Conservation (phyloP, 1,140 invertebrate genomes). For the Panagrolaimus sp. region DNA sequence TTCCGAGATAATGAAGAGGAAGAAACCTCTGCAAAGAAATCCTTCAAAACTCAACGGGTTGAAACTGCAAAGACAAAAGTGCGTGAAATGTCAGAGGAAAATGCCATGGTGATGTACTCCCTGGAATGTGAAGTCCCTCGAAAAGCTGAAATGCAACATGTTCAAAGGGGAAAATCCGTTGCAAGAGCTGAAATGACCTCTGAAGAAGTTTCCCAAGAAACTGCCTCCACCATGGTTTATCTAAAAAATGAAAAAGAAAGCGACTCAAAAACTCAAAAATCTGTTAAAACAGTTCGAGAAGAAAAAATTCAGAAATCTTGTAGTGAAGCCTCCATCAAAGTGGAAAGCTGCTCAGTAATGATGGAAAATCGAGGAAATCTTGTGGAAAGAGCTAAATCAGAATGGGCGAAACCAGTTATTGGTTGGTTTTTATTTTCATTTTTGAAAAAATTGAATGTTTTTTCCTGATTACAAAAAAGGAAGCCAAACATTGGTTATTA, state of each 20-base stretch:
- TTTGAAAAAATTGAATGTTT: constrained; percentile 10
- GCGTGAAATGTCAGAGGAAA: constrained; percentile 7
- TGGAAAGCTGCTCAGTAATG: constrained; percentile 43
- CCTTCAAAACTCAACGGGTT: constrained; percentile 1
- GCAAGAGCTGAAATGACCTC: neutral
- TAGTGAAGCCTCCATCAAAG: constrained; percentile 13
- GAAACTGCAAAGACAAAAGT: neutral
- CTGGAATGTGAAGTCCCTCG: constrained; percentile 13
- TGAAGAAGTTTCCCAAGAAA: constrained; percentile 8
- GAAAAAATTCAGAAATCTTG: neutral
- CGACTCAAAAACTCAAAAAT: constrained; percentile 15
- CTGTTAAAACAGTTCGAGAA: neutral
- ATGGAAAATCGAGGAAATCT: constrained; percentile 43
- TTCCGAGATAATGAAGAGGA: constrained; percentile 11
- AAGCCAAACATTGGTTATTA: no score
- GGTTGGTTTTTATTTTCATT: constrained; percentile 34
- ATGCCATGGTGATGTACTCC: constrained; percentile 14
- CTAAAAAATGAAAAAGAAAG: constrained; percentile 18
- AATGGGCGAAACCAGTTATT: constrained; percentile 39
- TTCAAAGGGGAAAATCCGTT: neutral
- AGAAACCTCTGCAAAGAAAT: constrained; percentile 9
- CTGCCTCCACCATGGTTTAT: constrained; percentile 13
- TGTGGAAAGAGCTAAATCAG: constrained; percentile 23
- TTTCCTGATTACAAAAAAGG: neutral
- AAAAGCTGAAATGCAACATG: constrained; percentile 10